Conservation (phyloP, 35 echinoderm and acorn worm species). For the Patiria miniata region DNA sequence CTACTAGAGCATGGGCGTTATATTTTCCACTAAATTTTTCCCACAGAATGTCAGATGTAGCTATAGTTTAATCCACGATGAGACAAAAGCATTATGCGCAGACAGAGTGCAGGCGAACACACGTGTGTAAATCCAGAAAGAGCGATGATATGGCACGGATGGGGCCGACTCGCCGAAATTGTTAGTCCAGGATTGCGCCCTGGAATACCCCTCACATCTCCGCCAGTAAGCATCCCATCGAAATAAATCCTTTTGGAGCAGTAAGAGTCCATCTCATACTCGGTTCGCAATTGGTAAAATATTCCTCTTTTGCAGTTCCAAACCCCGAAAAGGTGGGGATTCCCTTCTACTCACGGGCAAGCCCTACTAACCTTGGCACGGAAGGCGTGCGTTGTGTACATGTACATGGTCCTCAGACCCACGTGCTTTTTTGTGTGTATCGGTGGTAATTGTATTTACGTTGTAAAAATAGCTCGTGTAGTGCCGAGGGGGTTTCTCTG, state of each 20-base stretch:
- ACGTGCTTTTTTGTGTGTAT: conserved; percentile 29
- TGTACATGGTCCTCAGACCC: not conserved
- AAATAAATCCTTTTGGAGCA: not conserved
- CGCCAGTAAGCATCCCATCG: not conserved
- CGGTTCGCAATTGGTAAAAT: not conserved
- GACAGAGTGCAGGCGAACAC: no score
- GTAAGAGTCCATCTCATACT: not conserved
- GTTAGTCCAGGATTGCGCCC: not conserved
- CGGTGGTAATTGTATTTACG: conserved; percentile 26
- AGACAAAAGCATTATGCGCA: no score
- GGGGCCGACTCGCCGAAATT: no score
- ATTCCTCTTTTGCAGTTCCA: not conserved
- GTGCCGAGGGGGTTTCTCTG: conserved; percentile 17
- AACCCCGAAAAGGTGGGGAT: not conserved
- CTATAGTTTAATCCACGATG: no score
- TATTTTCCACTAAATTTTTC: no score
- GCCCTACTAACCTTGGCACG: conserved; percentile 15
- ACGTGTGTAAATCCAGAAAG: no score
- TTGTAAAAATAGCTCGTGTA: conserved; percentile 29
- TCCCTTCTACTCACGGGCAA: not conserved
- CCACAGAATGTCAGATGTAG: no score
- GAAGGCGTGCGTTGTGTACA: conserved; percentile 1
- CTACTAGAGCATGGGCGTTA: no score
- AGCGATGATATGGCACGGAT: no score
- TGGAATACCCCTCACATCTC: conserved; percentile 15